Conservation (phyloP, 2,113 vertebrate genomes). For the Podarcis cretensis region DNA sequence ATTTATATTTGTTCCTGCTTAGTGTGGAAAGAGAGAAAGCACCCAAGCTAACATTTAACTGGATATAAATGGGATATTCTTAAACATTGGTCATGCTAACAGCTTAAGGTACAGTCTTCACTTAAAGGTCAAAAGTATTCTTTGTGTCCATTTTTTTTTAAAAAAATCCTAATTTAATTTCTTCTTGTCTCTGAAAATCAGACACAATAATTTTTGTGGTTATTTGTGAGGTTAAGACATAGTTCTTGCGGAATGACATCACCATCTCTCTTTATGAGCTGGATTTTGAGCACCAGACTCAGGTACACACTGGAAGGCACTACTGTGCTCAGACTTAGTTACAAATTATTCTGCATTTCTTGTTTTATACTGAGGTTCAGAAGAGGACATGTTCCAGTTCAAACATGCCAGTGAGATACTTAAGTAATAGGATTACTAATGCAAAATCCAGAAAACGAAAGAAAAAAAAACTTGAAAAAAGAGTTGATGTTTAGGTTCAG, state of each 20-base stretch:
- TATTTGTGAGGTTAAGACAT: slow-evolving; percentile 7
- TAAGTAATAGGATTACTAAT: not conserved
- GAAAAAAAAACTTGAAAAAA: not conserved
- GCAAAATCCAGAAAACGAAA: not conserved
- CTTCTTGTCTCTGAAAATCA: slow-evolving; percentile 9
- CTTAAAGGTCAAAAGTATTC: not conserved
- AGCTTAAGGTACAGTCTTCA: slow-evolving; percentile 26
- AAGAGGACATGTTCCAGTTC: not conserved
- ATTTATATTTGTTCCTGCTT: not conserved
- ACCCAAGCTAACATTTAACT: not conserved
- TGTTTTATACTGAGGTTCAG: not conserved
- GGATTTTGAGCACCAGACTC: slow-evolving; percentile 17
- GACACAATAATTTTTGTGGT: slow-evolving; percentile 7
- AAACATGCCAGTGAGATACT: not conserved
- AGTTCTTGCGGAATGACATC: slow-evolving; percentile 35
- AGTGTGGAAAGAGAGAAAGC: not conserved
- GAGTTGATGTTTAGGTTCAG: not conserved
- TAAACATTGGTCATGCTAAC: slow-evolving; percentile 19
- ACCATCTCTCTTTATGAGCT: slow-evolving; percentile 31
- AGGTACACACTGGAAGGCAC: not conserved
- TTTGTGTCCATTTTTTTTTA: not conserved
- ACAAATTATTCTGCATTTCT: not conserved
- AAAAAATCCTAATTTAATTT: not conserved
- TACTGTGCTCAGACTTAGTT: not conserved
- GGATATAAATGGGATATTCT: slow-evolving; percentile 24